Percentiles rank a stretch among this genome's conserved stretches.
Evolutionary conservation across 2,797 vertebrate genomes (phyloP).

Genomic region (Betta splendens): DNA sequence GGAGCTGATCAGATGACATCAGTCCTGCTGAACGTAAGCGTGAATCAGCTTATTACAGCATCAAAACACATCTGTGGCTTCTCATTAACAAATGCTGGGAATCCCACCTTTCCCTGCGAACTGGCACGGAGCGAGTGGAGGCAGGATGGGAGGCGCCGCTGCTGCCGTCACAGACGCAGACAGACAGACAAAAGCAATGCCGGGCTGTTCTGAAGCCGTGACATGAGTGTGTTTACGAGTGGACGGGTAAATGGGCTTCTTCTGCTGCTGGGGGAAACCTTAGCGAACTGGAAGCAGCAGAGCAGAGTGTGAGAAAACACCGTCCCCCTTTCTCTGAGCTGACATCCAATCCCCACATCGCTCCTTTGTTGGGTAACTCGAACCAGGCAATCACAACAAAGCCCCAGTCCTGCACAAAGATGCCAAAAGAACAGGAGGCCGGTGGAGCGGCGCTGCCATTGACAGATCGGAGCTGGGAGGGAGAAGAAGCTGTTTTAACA

Average conservation of each 20-base stretch:
- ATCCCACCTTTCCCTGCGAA: conserved; percentile 45
- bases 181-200: too few relatives aligned
- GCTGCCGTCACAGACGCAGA: conserved; percentile 69
- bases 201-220: too few relatives aligned
- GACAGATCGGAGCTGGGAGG: too few relatives aligned
- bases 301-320: conserved; percentile 81
- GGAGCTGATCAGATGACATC: conserved; percentile 43
- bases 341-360: conserved; percentile 73
- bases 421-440: conserved; percentile 44
- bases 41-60: conserved; percentile 38
- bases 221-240: conserved; percentile 12
- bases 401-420: conserved; percentile 68
- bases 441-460: conserved; percentile 37
- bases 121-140: conserved; percentile 61
- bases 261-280: conserved; percentile 51
- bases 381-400: conserved; percentile 80
- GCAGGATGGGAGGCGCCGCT: conserved; percentile 64
- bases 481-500: too few relatives aligned
- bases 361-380: conserved; percentile 71
- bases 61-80: conserved; percentile 18
- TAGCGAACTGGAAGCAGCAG: conserved; percentile 47
- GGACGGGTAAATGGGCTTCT: conserved; percentile 46
- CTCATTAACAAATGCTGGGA: conserved; percentile 51
- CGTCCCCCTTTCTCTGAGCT: conserved; percentile 69
- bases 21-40: conserved; percentile 10